These are phyloP conservation scores for Furcifer pardalis DNA, from an alignment of 2,797 vertebrate genomes.

Conservation along the genomic window DNA sequence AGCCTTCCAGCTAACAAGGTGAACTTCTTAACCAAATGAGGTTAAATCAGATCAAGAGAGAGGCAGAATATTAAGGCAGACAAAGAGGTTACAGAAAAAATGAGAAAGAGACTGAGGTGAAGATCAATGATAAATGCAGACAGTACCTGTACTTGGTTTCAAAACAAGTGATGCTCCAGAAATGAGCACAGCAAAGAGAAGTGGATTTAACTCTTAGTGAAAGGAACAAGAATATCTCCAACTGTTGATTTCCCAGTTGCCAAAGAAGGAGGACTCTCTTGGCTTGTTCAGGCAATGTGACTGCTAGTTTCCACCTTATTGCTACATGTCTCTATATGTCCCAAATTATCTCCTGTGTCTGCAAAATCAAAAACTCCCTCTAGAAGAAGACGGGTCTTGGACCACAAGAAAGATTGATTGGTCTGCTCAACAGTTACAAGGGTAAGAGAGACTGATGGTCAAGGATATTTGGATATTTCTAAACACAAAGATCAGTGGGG, in stretches of 20 bases:
- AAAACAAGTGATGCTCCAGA: conserved; percentile 25
- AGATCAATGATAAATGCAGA: background rate
- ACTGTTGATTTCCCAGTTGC: conserved; percentile 48
- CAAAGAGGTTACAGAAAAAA: conserved; percentile 17
- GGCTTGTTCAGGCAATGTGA: conserved; percentile 33
- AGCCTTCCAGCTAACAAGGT: too few relatives aligned
- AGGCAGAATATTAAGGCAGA: background rate
- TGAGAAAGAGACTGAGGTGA: background rate
- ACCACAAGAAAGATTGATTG: too few relatives aligned
- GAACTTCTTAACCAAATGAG: too few relatives aligned
- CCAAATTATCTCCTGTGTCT: conserved; percentile 49
- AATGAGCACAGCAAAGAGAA: conserved; percentile 36
- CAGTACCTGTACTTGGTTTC: conserved; percentile 16
- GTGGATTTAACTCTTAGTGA: conserved; percentile 50
- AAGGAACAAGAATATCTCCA: conserved; percentile 48
- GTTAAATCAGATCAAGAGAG: background rate
- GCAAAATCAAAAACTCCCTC: conserved; percentile 49
- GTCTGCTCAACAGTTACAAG: conserved; percentile 39
- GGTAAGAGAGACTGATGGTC: conserved; percentile 29
- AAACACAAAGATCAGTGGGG: background rate
- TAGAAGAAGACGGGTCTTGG: conserved; percentile 21
- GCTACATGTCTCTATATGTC: conserved; percentile 46
- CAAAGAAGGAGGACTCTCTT: conserved; percentile 38
- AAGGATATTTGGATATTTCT: conserved; percentile 36
- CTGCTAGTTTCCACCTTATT: conserved; percentile 42